Percentiles rank a stretch among this genome's conserved stretches.
These are phyloP conservation scores for Paguma larvata DNA, from an alignment of 2,797 vertebrate species.

Conservation along the genomic window DNA sequence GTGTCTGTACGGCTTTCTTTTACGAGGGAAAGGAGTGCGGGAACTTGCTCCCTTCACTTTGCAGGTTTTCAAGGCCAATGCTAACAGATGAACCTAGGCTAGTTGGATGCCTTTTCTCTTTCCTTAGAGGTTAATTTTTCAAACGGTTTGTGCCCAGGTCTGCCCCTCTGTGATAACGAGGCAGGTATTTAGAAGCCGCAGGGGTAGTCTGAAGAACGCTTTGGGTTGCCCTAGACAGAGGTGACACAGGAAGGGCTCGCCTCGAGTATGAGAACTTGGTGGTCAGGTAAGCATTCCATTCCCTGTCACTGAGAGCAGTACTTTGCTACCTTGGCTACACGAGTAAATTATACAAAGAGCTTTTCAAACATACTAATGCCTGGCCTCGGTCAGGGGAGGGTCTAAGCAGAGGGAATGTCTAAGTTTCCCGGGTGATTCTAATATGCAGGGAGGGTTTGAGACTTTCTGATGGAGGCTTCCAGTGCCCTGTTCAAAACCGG, in stretches of 20 bases:
- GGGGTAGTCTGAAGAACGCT: neutral
- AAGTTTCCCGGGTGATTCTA: neutral
- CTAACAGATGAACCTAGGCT: neutral
- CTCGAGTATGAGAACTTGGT: neutral
- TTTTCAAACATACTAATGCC: neutral
- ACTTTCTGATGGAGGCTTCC: neutral
- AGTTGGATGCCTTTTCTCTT: neutral
- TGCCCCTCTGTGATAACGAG: neutral
- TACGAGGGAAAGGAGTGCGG: neutral
- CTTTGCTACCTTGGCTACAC: neutral
- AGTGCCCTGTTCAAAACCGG: neutral
- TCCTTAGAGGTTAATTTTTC: neutral
- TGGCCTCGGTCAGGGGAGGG: neutral
- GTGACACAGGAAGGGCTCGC: neutral
- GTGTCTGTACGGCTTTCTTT: constrained; percentile 12
- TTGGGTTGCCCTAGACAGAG: neutral
- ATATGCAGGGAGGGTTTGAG: neutral
- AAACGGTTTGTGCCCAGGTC: neutral
- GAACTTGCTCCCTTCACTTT: neutral
- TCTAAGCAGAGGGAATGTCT: neutral
- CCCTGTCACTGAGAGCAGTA: neutral
- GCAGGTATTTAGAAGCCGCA: neutral
- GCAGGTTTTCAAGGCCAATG: neutral
- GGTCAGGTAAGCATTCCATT: neutral
- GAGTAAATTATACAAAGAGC: neutral